Percentiles rank a stretch among this genome's conserved stretches.
phyloP scores from a whole-genome alignment of 2,888 invertebrate genomes.

The Octonoba sinensis region DNA sequence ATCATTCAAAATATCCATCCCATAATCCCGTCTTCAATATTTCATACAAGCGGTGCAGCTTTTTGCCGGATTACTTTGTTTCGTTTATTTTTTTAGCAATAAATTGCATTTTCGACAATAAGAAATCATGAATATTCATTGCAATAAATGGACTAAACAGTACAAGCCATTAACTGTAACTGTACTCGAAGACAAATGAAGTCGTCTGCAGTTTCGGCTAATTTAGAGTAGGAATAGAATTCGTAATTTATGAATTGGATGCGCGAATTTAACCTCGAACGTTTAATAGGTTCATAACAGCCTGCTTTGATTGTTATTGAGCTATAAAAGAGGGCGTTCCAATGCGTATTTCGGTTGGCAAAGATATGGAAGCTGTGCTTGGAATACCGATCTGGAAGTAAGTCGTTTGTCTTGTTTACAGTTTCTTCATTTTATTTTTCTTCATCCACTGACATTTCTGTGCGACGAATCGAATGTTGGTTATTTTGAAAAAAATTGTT shows the following conservation, averaged over 20 bases:
- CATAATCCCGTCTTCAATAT: no score
- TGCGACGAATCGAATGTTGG: no score
- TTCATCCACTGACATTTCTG: not conserved
- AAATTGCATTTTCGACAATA: no score
- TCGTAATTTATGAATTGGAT: constrained; percentile 20
- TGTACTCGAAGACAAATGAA: constrained; percentile 4
- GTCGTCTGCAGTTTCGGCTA: not conserved
- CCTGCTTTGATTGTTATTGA: constrained; percentile 13
- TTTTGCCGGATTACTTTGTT: not conserved
- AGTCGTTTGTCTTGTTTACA: not conserved
- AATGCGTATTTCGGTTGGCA: constrained; percentile 7
- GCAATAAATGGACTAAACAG: constrained; percentile 22
- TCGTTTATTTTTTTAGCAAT: no score
- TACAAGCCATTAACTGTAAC: constrained; percentile 17
- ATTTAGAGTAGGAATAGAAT: not conserved
- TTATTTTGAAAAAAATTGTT: no score
- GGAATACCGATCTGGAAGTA: not conserved
- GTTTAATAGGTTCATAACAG: constrained; percentile 25
- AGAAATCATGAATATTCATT: constrained; percentile 24
- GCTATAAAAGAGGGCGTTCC: constrained; percentile 2
- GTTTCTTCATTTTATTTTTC: not conserved
- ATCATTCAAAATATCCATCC: no score
- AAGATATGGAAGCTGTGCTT: not conserved
- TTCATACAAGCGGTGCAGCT: no score
- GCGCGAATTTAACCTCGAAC: not conserved